Conservation (phyloP, 2,113 vertebrate species). For the Pygoscelis antarcticus region DNA sequence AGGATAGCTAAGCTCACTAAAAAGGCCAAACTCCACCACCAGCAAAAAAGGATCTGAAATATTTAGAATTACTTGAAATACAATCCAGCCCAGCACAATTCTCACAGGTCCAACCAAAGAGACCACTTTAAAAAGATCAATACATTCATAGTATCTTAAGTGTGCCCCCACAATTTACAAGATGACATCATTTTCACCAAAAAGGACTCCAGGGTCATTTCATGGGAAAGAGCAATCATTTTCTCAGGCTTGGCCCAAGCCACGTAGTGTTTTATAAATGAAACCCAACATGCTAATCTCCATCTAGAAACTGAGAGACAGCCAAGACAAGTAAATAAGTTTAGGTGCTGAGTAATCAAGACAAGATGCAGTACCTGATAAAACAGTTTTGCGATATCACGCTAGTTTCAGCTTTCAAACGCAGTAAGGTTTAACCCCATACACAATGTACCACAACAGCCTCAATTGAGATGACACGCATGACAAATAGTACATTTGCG, state of each 20-base stretch:
- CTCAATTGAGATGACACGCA: background rate
- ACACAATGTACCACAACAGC: background rate
- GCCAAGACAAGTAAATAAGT: slow-evolving; percentile 4
- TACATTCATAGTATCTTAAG: background rate
- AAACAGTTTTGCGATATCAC: background rate
- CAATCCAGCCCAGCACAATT: background rate
- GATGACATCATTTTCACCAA: background rate
- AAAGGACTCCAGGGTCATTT: background rate
- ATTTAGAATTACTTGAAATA: background rate
- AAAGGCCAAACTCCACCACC: background rate
- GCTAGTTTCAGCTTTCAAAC: slow-evolving; percentile 19
- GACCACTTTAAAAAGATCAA: background rate
- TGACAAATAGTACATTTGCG: background rate
- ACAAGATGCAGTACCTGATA: background rate
- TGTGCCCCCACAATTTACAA: background rate
- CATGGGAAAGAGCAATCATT: background rate
- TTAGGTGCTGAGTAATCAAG: slow-evolving; percentile 39
- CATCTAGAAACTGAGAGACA: background rate
- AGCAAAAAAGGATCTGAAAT: background rate
- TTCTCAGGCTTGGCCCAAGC: background rate
- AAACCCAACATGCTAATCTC: slow-evolving; percentile 16
- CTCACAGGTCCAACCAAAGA: background rate
- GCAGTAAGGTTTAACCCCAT: background rate
- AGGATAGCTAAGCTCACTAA: background rate
- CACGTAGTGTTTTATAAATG: background rate